These are phyloP conservation scores for Anastatus disparis DNA, from an alignment of 1,140 invertebrate species.

Conservation along the genomic window DNA sequence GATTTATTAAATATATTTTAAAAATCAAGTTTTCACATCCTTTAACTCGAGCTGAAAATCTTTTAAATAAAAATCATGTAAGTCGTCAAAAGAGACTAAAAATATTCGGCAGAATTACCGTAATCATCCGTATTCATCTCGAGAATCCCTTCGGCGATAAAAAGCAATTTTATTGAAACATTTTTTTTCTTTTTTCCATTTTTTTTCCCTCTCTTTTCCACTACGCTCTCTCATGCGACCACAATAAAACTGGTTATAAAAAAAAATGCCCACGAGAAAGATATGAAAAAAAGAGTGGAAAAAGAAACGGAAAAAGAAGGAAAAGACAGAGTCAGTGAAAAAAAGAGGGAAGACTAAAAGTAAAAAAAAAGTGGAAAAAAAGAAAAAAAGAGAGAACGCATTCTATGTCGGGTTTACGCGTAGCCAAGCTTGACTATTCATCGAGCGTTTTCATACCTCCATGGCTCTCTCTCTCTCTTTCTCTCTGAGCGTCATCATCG, in stretches of 20 bases:
- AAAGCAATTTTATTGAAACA: conserved; percentile 30
- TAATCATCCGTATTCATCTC: conserved; percentile 25
- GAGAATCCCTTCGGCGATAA: conserved; percentile 14
- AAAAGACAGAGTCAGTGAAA: not conserved
- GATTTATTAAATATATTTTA: too few species aligned
- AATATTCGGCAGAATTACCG: not conserved
- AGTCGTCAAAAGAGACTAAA: not conserved
- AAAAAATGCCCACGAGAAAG: not conserved
- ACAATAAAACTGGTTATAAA: conserved; percentile 12
- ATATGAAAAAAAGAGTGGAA: not conserved
- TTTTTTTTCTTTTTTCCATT: conserved; percentile 36
- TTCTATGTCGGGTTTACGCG: not conserved
- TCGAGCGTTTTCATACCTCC: conserved; percentile 53
- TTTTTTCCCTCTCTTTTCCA: too few species aligned
- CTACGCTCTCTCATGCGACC: not conserved
- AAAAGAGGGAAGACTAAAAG: not conserved
- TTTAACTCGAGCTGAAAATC: too few species aligned
- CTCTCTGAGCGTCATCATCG: conserved; percentile 35
- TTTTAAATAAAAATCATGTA: not conserved
- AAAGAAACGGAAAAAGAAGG: not conserved
- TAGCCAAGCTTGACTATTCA: conserved; percentile 55
- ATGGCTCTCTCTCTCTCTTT: conserved; percentile 42
- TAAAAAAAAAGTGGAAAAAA: not conserved
- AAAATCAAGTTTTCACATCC: too few species aligned
- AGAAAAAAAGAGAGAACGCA: not conserved